These are phyloP conservation scores for Rostratula benghalensis DNA, from an alignment of 2,113 vertebrate species.

Conservation along the genomic window DNA sequence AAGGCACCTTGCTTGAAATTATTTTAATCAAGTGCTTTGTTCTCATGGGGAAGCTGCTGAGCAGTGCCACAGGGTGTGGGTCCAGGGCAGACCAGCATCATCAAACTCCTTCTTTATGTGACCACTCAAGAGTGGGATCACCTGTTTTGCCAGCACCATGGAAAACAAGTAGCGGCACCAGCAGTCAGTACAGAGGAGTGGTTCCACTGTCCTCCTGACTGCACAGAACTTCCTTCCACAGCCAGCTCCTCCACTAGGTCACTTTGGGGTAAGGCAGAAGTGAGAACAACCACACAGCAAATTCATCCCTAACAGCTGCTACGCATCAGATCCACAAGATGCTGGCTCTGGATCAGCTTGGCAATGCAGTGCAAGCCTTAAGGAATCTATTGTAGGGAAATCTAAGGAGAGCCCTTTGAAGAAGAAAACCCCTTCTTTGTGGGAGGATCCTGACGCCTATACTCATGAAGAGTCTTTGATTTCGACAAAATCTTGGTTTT, in stretches of 20 bases:
- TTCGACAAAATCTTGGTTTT: neutral
- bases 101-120: neutral
- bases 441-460: neutral
- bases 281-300: neutral
- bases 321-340: neutral
- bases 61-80: neutral
- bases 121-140: neutral
- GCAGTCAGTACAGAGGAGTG: neutral
- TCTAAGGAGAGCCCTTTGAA: constrained; percentile 19
- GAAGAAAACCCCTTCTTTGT: constrained; percentile 19
- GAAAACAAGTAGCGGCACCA: neutral
- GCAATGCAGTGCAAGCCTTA: neutral
- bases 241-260: neutral
- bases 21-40: neutral
- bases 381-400: constrained; percentile 27
- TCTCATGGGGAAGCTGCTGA: neutral
- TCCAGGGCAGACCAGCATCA: neutral
- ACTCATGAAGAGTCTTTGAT: neutral
- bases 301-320: neutral
- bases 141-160: neutral
- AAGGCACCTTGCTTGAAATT: neutral
- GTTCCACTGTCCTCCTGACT: neutral
- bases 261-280: neutral
- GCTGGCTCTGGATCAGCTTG: neutral
- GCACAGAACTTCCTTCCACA: neutral